Evolutionary conservation across 2,797 vertebrate genomes (phyloP).

Genomic region (Nyctibius grandis): DNA sequence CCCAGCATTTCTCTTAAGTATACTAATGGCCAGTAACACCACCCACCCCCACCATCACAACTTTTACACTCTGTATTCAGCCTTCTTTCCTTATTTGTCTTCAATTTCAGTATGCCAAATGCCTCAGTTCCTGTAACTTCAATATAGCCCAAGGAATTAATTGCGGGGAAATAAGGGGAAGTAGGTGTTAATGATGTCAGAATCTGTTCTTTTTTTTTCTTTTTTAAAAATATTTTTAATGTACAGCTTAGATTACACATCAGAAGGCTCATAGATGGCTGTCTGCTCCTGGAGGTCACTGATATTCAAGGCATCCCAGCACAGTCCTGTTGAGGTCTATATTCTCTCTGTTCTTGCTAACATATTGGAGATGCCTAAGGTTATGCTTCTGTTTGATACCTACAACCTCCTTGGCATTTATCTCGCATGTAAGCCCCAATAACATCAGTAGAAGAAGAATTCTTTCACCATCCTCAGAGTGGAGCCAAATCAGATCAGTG

Average conservation of each 20-base stretch:
- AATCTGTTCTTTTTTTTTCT: neutral
- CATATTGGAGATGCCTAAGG: neutral
- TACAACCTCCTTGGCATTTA: neutral
- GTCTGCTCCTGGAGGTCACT: neutral
- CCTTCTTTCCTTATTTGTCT: neutral
- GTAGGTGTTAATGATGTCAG: neutral
- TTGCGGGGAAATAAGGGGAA: neutral
- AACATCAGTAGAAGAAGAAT: neutral
- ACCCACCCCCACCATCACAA: neutral
- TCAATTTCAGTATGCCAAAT: neutral
- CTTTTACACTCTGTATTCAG: neutral
- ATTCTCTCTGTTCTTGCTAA: neutral
- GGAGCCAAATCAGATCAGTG: neutral
- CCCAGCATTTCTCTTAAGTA: neutral
- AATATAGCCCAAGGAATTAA: neutral
- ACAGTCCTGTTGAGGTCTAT: neutral
- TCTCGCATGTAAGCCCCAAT: neutral
- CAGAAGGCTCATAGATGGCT: neutral
- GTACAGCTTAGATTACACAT: neutral
- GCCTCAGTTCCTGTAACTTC: neutral
- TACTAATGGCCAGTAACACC: neutral
- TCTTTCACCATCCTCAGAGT: neutral
- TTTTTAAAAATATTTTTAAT: neutral
- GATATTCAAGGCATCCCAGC: neutral
- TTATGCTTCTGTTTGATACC: neutral